A percentile compares a stretch with the other conserved stretches of the same genome.
Evolutionary conservation across 2,888 invertebrate genomes (phyloP).

Genomic region (Acleris holmiana): DNA sequence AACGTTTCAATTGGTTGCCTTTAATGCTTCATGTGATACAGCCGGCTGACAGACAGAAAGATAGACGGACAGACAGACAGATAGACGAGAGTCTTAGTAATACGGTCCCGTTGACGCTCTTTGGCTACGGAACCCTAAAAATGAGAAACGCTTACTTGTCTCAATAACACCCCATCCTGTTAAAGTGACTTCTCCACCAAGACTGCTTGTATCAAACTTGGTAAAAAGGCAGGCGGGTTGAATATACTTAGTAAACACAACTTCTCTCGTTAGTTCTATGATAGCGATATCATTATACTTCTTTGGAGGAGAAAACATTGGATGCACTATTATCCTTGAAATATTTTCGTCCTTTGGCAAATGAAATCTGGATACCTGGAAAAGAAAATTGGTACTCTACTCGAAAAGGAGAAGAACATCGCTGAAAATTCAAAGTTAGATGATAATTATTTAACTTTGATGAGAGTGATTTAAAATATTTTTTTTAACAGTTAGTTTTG

Average conservation of each 20-base stretch:
- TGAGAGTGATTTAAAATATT: no score
- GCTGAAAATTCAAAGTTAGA: no score
- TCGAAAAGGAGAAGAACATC: no score
- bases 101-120: neutral
- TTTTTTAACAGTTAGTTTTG: no score
- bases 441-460: no score
- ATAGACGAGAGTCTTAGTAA: no score
- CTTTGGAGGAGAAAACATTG: constrained; percentile 55
- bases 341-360: constrained; percentile 51
- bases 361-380: neutral
- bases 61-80: no score
- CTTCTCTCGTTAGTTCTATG: constrained; percentile 51
- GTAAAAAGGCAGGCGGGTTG: constrained; percentile 67
- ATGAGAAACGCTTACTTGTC: constrained; percentile 47
- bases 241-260: constrained; percentile 48
- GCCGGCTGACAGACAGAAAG: no score
- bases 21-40: no score
- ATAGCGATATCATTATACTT: constrained; percentile 67
- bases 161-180: constrained; percentile 68
- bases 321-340: constrained; percentile 54
- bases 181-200: constrained; percentile 50
- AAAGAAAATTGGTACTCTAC: no score
- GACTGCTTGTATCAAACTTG: constrained; percentile 42
- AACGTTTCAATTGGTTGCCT: no score
- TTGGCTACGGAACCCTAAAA: neutral